Base-by-base conservation (phyloP, 2,113 vertebrate genomes). In the Cygnus atratus region DNA sequence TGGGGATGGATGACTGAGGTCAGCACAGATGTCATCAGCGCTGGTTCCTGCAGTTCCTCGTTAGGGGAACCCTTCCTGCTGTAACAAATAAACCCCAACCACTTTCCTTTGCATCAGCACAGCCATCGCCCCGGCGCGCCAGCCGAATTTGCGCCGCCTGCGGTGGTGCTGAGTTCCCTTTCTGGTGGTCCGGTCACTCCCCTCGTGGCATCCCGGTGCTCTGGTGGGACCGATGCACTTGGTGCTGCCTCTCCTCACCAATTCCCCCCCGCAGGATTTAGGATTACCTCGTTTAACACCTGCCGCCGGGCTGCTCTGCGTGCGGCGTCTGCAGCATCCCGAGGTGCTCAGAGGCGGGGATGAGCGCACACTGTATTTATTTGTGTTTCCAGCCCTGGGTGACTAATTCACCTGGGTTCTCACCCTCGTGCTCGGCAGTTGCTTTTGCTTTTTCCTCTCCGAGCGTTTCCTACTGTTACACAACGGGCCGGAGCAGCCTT, bases 271-370 rank as follows among this genome's bases (percentile, higher is more conserved):
- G 33, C 11, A 2, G 20, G 54, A 21, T 13, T 3, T 26, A 22
- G 24, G n/a, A 54, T 54, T 54, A 18, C 89, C 75, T 74, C 68
- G 4, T 35, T 67, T 79, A 63, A 35, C 54, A 9, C 65, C 55
- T 22, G 1, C 21, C 1, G 17, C 37, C 8, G 8, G 63, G 66
- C 79, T 1, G 2, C 48, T 55, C 57, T 3, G 16, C 3, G 5
- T 10, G 50, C 7, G 17, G 37, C 2, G 5, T 9, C 61, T 22
- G 62, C 62, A 25, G 83, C 77, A 19, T 55, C 55, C 61, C 21
- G 1, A 21, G 61, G 54, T n/a, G 37, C 76, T 44, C 11, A 21
- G 24, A 28, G 83, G 21, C 43, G 72, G 58, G 29, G 31, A 9
- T n/a, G 41, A 13, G 21, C 8, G 33, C 7, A 13, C 62, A 7